Conservation (phyloP, 2,113 vertebrate genomes). For the zebrafish (Danio rerio) region DNA sequence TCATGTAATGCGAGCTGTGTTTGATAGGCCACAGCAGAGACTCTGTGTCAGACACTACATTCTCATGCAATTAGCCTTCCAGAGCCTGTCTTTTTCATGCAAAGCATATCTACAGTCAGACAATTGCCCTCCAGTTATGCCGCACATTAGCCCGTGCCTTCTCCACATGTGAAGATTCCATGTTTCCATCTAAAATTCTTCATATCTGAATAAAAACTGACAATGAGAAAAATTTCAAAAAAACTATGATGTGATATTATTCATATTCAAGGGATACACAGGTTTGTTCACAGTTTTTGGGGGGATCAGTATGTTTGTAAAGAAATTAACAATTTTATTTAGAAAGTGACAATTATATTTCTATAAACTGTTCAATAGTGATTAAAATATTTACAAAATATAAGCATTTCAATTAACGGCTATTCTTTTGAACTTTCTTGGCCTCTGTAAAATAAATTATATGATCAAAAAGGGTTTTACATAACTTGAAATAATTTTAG, state of each 20-base stretch:
- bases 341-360: neutral
- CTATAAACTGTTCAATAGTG: neutral
- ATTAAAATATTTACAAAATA: no score
- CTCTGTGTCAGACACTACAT: conserved; percentile 60
- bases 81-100: conserved; percentile 45
- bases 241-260: neutral
- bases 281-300: neutral
- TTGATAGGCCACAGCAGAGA: conserved; percentile 63
- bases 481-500: no score
- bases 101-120: conserved; percentile 37
- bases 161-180: conserved; percentile 19
- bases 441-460: no score
- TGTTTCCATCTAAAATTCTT: conserved; percentile 1
- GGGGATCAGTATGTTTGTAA: neutral
- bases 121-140: conserved; percentile 37
- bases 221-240: neutral
- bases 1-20: conserved; percentile 64
- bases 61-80: conserved; percentile 61
- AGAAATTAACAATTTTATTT: neutral
- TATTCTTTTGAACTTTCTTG: no score
- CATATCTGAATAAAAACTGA: neutral
- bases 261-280: conserved; percentile 17
- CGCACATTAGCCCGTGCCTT: conserved; percentile 19
- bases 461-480: no score
- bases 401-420: no score